Percentiles rank a stretch among this genome's conserved stretches.
Evolutionary conservation across 2,797 vertebrate species (phyloP).

Genomic region (Dicrostonyx torquatus): DNA sequence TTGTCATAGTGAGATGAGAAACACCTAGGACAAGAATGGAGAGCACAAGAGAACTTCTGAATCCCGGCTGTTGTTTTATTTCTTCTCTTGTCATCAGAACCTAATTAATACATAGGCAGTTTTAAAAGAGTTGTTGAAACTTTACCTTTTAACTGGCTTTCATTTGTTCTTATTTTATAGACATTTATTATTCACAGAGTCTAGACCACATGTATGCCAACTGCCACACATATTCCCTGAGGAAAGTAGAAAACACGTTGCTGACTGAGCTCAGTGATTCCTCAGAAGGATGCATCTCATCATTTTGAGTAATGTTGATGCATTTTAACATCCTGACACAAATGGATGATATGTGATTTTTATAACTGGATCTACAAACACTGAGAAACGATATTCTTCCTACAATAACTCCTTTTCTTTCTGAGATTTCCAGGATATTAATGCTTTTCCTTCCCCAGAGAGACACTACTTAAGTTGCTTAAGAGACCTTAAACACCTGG

Average conservation of each 20-base stretch:
- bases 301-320: neutral
- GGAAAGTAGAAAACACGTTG: neutral
- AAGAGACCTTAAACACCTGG: neutral
- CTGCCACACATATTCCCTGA: neutral
- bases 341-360: neutral
- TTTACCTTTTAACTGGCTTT: neutral
- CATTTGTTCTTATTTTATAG: conserved; percentile 8
- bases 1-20: no score
- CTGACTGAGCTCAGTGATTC: neutral
- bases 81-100: neutral
- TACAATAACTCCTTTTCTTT: neutral
- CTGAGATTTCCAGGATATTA: neutral
- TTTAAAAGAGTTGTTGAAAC: conserved; percentile 8
- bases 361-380: neutral
- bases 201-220: neutral
- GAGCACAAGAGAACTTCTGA: neutral
- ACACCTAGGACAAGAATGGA: neutral
- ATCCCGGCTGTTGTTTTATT: neutral
- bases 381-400: neutral
- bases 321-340: conserved; percentile 12
- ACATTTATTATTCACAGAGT: neutral
- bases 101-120: conserved; percentile 10
- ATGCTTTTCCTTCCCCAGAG: neutral
- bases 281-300: neutral
- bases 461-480: neutral